These are phyloP conservation scores for Phanerotoma sp. DNA, from an alignment of 2,888 invertebrate genomes.

Conservation along the genomic window DNA sequence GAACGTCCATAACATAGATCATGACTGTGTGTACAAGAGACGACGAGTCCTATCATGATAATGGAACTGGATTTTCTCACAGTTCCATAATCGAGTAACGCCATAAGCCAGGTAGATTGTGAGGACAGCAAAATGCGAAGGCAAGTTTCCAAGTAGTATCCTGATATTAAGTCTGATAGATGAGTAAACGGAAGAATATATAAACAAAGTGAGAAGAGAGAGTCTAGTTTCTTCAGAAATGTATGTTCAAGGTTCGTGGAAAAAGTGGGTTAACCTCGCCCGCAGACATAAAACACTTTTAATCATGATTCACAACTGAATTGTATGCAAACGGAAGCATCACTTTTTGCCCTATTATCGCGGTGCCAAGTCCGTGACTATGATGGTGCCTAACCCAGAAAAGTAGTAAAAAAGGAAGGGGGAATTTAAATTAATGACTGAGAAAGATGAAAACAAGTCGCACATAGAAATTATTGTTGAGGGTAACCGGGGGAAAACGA, in stretches of 20 bases:
- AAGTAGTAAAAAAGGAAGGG: background rate
- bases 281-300: conserved; percentile 1
- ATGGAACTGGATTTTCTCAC: too few relatives aligned
- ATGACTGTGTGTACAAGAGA: too few relatives aligned
- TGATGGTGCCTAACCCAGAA: conserved; percentile 4
- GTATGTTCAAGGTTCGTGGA: background rate
- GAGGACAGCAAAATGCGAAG: too few relatives aligned
- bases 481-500: conserved; percentile 14
- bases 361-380: conserved; percentile 6
- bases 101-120: too few relatives aligned
- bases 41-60: too few relatives aligned
- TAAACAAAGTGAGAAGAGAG: too few relatives aligned
- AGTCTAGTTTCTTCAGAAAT: background rate
- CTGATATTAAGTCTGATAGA: too few relatives aligned
- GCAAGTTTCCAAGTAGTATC: too few relatives aligned
- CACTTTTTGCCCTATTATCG: conserved; percentile 12
- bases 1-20: too few relatives aligned
- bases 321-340: conserved; percentile 18
- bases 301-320: conserved; percentile 17
- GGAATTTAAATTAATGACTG: conserved; percentile 8
- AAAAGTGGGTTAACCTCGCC: conserved; percentile 14
- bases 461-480: background rate
- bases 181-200: too few relatives aligned
- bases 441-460: background rate
- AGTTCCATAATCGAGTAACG: too few relatives aligned